A percentile compares a stretch with the other conserved stretches of the same genome.
Evolutionary conservation across 1,140 invertebrate genomes (phyloP).

Genomic region (Condylostylus longicornis): DNA sequence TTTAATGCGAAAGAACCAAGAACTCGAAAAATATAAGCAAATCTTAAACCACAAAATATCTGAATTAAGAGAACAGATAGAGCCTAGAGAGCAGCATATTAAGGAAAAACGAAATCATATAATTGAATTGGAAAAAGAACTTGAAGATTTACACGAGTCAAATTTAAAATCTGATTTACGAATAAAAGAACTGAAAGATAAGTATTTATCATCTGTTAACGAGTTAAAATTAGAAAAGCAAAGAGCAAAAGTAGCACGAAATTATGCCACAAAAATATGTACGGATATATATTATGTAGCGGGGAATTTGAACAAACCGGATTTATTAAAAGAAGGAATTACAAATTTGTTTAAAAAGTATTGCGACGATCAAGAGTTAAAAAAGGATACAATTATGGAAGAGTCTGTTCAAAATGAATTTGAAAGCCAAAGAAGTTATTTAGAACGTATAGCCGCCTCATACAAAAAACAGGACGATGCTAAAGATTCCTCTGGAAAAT

Average conservation of each 20-base stretch:
- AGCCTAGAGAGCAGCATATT: slow-evolving; percentile 65
- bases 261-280: slow-evolving; percentile 55
- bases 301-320: slow-evolving; percentile 57
- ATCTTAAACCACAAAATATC: slow-evolving; percentile 78
- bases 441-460: slow-evolving; percentile 54
- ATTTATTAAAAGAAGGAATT: slow-evolving; percentile 60
- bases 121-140: slow-evolving; percentile 51
- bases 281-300: slow-evolving; percentile 63
- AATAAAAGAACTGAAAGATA: slow-evolving; percentile 56
- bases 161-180: slow-evolving; percentile 52
- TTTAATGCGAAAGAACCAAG: slow-evolving; percentile 68
- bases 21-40: slow-evolving; percentile 81
- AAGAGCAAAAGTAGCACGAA: slow-evolving; percentile 45
- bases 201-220: slow-evolving; percentile 49
- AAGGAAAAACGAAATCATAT: slow-evolving; percentile 65
- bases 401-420: slow-evolving; percentile 63
- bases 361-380: slow-evolving; percentile 48
- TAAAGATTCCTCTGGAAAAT: slow-evolving; percentile 17
- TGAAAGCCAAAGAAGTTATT: slow-evolving; percentile 58
- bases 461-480: slow-evolving; percentile 26
- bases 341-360: slow-evolving; percentile 43
- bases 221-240: slow-evolving; percentile 53
- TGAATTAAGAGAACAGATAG: slow-evolving; percentile 69
- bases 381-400: slow-evolving; percentile 44
- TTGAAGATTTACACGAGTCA: slow-evolving; percentile 43